A percentile compares a stretch with the other conserved stretches of the same genome.
phyloP scores from a whole-genome alignment of 2,797 vertebrate genomes.

The Potorous gilbertii region DNA sequence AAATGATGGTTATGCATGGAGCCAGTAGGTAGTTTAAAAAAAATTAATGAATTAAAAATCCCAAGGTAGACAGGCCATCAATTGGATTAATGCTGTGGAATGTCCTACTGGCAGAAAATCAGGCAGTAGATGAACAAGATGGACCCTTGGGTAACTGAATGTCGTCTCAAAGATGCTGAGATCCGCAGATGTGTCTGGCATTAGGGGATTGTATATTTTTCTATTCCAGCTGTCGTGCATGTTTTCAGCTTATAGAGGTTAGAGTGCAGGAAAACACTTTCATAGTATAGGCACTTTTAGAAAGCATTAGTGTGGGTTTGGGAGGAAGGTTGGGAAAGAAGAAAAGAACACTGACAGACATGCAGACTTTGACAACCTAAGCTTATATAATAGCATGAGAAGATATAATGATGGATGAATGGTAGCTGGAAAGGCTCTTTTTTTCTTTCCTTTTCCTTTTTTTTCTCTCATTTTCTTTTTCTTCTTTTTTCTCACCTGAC shows the following conservation, averaged over 20 bases:
- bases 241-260: conserved; percentile 34
- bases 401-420: conserved; percentile 55
- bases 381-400: not conserved
- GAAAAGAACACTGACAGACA: not conserved
- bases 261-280: conserved; percentile 58
- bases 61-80: conserved; percentile 44
- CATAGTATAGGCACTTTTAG: conserved; percentile 47
- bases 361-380: not conserved
- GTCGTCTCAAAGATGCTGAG: conserved; percentile 69
- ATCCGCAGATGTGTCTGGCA: conserved; percentile 37
- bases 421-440: conserved; percentile 64
- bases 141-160: conserved; percentile 60
- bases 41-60: conserved; percentile 58
- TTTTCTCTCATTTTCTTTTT: not conserved
- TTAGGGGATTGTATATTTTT: conserved; percentile 56
- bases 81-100: conserved; percentile 62
- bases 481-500: conserved; percentile 16
- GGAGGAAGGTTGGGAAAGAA: conserved; percentile 13
- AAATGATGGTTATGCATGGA: conserved; percentile 32
- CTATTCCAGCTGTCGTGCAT: conserved; percentile 27
- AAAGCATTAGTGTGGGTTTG: conserved; percentile 7
- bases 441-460: not conserved
- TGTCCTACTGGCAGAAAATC: conserved; percentile 63
- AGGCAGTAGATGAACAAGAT: conserved; percentile 54
- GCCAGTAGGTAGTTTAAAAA: not conserved